Base-by-base conservation (phyloP, 2,797 vertebrate genomes). In the Brachyrhaphis roseni region DNA sequence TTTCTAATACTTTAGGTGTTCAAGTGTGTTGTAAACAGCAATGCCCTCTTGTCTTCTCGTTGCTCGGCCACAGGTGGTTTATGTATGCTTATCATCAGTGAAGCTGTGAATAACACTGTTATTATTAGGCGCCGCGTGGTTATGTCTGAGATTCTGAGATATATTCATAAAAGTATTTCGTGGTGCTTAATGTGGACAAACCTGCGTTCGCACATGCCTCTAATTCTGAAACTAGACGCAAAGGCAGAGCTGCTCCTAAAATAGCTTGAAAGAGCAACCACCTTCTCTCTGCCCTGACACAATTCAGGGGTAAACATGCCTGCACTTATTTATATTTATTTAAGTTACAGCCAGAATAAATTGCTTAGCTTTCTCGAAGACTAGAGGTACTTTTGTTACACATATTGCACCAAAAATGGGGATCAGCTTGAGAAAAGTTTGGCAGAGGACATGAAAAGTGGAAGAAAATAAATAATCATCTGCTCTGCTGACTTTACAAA, bases 221-320 rank as follows among this genome's bases (percentile, higher is more conserved):
- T 41, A 41, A 68, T 68, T 68, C 64, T 68, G 36, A 68, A 41
- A 41, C 6, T 41, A 68, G 64, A 41, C 64, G 64, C 64, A 41
- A 68, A 41, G 64, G 36, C 64, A 68, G 36, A 68, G 64, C 64
- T 41, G 64, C 64, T 68, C 64, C 64, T 26, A 68, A 68, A 68
- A 68, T 68, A 68, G 64, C 64, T 41, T 68, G 18, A 68, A 68
- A 41, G 36, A 41, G 20, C 64, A 41, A 68, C 64, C 34, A 68
- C 36, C 64, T 66, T 66, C 62, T 66, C 62, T 68, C 36, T 68
- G 64, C 10, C 8, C 20, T 41, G 20, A 68, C 18, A 41, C 64
- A 41, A 41, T 68, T 68, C n/a, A 20, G 62, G 6, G 62, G 62
- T 36, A 66, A 66, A 66, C 62, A 66, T 36, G 34, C 31, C 34